Conservation (phyloP, 2,797 vertebrate genomes). For the Manis pentadactyla region DNA sequence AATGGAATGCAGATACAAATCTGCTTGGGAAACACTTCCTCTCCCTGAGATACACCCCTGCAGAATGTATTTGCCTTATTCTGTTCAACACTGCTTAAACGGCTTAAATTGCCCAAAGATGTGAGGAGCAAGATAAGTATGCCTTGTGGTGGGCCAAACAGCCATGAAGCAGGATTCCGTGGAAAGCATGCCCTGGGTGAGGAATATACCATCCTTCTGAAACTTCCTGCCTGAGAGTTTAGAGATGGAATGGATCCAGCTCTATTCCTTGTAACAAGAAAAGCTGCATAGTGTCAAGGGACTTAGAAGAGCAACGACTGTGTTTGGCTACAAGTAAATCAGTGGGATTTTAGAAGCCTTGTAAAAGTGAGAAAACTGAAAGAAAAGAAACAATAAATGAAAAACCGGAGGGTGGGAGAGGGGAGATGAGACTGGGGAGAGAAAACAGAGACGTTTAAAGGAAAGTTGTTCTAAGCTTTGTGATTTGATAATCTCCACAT, state of each 20-base stretch:
- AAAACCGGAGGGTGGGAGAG: not conserved
- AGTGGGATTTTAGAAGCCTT: slow-evolving; percentile 26
- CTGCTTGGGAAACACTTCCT: not conserved
- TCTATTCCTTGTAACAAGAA: not conserved
- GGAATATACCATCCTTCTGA: not conserved
- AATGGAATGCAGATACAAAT: not conserved
- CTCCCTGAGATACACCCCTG: not conserved
- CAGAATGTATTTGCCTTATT: not conserved
- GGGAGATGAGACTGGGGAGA: not conserved
- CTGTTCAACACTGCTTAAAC: not conserved
- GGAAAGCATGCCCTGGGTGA: not conserved
- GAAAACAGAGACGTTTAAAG: not conserved
- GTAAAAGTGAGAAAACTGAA: not conserved
- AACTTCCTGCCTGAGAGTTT: not conserved
- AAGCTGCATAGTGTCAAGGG: not conserved
- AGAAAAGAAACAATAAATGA: slow-evolving; percentile 13
- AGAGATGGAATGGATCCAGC: not conserved
- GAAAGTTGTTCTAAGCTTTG: not conserved
- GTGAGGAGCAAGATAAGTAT: not conserved
- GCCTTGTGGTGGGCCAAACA: not conserved
- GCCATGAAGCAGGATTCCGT: not conserved
- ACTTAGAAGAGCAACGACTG: not conserved
- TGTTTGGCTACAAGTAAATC: slow-evolving; percentile 42
- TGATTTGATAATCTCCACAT: not conserved
- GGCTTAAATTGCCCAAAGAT: not conserved